Conservation (phyloP, 1,140 invertebrate genomes). For the Penaeus indicus region DNA sequence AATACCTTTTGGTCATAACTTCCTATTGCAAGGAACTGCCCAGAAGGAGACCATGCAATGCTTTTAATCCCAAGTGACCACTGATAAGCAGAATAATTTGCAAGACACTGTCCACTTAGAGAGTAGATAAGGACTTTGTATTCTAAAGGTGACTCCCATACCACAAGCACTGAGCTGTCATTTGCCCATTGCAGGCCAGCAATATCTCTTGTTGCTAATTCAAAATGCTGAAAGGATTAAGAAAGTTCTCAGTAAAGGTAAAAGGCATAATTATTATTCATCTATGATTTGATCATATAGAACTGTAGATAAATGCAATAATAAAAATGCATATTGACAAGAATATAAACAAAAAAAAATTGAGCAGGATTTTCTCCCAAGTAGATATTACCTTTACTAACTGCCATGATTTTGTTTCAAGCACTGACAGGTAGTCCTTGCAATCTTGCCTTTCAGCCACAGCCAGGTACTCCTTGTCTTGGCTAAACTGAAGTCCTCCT, state of each 20-base stretch:
- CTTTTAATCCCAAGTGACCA: conserved; percentile 71
- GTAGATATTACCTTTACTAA: conserved; percentile 70
- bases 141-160: conserved; percentile 71
- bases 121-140: conserved; percentile 72
- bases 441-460: conserved; percentile 72
- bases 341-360: not conserved
- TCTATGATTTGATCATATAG: not conserved
- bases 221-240: conserved; percentile 69
- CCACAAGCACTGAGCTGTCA: conserved; percentile 69
- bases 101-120: conserved; percentile 71
- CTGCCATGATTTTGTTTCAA: conserved; percentile 71
- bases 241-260: not conserved
- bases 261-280: not conserved
- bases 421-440: conserved; percentile 72
- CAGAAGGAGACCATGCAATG: conserved; percentile 71
- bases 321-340: not conserved
- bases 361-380: not conserved
- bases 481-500: conserved; percentile 70
- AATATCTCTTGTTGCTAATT: conserved; percentile 71
- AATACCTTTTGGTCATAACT: conserved; percentile 72
- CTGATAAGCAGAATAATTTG: conserved; percentile 70
- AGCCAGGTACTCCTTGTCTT: conserved; percentile 71
- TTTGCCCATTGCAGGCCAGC: conserved; percentile 71
- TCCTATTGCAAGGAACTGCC: conserved; percentile 72
- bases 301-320: conserved; percentile 4